Conservation (phyloP, 2,888 invertebrate species). For the Sturmia bella region DNA sequence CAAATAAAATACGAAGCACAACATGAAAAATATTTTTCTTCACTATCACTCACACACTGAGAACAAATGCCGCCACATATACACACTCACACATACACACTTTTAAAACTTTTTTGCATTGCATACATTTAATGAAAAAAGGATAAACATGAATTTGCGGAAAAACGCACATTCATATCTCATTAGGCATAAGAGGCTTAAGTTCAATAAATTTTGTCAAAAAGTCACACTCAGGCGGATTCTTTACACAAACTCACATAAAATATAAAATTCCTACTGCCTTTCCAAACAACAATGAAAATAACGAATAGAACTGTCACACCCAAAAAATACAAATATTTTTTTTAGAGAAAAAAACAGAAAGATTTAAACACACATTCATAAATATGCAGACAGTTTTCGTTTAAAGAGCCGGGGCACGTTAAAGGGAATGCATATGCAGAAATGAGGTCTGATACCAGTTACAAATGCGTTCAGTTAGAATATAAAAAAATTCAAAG, state of each 20-base stretch:
- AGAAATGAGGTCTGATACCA: not conserved
- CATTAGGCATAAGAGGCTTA: constrained; percentile 70
- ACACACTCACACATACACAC: not conserved
- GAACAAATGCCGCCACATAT: not conserved
- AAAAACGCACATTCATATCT: constrained; percentile 69
- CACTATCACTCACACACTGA: not conserved
- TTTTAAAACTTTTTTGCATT: no score
- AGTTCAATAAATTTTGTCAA: constrained; percentile 69
- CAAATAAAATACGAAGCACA: constrained; percentile 43
- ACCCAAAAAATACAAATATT: constrained; percentile 57
- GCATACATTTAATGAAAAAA: not conserved
- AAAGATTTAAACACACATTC: not conserved
- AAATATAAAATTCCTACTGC: constrained; percentile 22
- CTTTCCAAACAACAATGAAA: constrained; percentile 43
- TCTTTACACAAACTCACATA: constrained; percentile 48
- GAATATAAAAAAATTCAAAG: no score
- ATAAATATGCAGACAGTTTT: constrained; percentile 33
- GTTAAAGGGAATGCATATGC: constrained; percentile 35
- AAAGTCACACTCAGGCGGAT: constrained; percentile 66
- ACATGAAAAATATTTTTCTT: constrained; percentile 21
- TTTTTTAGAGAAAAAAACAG: constrained; percentile 4
- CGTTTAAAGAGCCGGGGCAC: constrained; percentile 22
- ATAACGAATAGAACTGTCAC: constrained; percentile 63
- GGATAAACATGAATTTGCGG: constrained; percentile 7
- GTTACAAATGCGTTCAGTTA: not conserved